Percentiles rank a stretch among this genome's conserved stretches.
Evolutionary conservation across 2,888 invertebrate species (phyloP).

Genomic region (Oithona nana): DNA sequence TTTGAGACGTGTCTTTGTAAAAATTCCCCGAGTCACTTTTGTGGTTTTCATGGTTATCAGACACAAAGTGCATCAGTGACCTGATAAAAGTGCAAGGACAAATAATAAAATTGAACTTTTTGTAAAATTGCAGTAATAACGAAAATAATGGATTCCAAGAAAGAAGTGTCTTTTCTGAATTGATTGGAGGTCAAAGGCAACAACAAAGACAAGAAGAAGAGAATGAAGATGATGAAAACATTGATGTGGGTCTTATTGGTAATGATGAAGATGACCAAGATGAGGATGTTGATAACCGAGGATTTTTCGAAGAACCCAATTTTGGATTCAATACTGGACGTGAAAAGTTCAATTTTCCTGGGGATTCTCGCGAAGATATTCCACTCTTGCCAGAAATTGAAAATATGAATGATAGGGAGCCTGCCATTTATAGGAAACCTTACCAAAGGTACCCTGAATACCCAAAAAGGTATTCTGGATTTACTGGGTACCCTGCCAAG

Average conservation of each 20-base stretch:
- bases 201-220: not conserved
- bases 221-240: not conserved
- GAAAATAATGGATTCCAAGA: not conserved
- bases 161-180: not conserved
- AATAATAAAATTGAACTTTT: too few relatives aligned
- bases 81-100: too few relatives aligned
- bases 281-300: not conserved
- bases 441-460: not conserved
- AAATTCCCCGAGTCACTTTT: too few relatives aligned
- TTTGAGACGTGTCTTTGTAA: too few relatives aligned
- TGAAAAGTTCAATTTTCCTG: not conserved
- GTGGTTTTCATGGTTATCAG: too few relatives aligned
- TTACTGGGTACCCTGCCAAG: too few relatives aligned
- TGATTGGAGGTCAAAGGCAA: not conserved
- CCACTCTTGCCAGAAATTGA: not conserved
- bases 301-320: not conserved
- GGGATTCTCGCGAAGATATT: not conserved
- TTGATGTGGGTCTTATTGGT: too few relatives aligned
- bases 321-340: not conserved
- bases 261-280: not conserved
- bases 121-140: too few relatives aligned
- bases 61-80: too few relatives aligned
- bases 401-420: not conserved
- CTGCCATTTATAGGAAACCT: not conserved
- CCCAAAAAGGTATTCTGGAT: too few relatives aligned